phyloP scores from a whole-genome alignment of 2,113 vertebrate genomes.

The Pseudopodoces humilis region DNA sequence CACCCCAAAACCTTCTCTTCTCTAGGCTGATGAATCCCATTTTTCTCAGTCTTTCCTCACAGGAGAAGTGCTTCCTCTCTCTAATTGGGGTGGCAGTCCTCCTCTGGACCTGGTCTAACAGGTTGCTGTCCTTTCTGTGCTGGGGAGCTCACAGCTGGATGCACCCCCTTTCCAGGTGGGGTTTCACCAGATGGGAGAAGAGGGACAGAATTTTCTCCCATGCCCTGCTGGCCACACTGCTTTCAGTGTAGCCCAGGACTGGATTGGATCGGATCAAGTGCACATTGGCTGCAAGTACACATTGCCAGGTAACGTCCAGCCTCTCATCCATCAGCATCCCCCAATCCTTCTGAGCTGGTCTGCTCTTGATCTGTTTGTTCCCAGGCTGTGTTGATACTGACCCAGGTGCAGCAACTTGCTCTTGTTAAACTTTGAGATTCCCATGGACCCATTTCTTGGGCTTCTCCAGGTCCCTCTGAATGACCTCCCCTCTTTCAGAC shows the following conservation, averaged over 20 bases:
- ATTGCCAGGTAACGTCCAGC: not conserved
- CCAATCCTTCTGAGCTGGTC: not conserved
- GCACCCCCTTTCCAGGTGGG: not conserved
- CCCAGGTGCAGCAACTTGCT: not conserved
- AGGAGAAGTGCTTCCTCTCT: not conserved
- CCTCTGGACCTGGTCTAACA: not conserved
- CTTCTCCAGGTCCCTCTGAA: not conserved
- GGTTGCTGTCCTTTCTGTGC: not conserved
- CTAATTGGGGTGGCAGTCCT: not conserved
- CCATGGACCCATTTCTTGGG: not conserved
- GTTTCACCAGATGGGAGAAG: not conserved
- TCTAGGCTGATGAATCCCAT: not conserved
- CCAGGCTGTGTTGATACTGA: not conserved
- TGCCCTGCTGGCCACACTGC: accelerated
- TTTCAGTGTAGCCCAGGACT: not conserved
- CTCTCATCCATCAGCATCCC: not conserved
- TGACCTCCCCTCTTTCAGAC: not conserved
- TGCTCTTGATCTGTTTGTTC: accelerated
- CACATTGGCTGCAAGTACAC: not conserved
- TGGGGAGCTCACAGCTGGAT: not conserved
- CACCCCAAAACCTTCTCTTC: not conserved
- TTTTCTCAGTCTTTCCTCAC: not conserved
- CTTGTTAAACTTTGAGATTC: not conserved
- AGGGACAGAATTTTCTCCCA: not conserved
- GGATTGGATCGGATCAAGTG: not conserved